Conservation (phyloP, 2,888 invertebrate species). For the Phyllotreta striolata region DNA sequence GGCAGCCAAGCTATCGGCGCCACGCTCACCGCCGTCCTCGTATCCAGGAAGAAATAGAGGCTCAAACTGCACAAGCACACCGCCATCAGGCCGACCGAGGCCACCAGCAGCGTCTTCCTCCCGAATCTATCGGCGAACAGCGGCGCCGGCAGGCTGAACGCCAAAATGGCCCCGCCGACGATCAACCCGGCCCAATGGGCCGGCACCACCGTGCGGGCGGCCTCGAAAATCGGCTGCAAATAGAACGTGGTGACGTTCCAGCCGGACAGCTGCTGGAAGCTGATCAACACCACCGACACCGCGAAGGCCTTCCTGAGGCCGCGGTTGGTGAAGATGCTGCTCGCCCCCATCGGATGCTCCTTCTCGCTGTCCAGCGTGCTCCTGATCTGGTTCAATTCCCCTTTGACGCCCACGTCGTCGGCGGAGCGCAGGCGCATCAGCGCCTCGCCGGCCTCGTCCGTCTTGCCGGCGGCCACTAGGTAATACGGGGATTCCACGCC, state of each 20-base stretch:
- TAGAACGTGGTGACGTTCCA: constrained; percentile 72
- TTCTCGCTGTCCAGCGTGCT: constrained; percentile 33
- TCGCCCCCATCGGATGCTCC: constrained; percentile 49
- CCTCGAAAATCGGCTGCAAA: constrained; percentile 72
- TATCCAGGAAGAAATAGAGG: constrained; percentile 60
- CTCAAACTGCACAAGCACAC: constrained; percentile 69
- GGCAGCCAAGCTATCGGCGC: constrained; percentile 70
- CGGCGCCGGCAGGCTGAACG: constrained; percentile 74
- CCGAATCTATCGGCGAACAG: constrained; percentile 79
- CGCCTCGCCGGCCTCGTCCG: constrained; percentile 69
- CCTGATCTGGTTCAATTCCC: constrained; percentile 60
- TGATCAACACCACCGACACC: not conserved
- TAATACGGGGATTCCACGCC: constrained; percentile 85
- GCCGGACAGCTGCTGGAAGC: constrained; percentile 57
- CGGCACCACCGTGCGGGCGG: constrained; percentile 69
- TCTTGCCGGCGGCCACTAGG: constrained; percentile 67
- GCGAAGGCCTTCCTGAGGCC: constrained; percentile 60
- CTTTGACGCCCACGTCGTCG: constrained; percentile 66
- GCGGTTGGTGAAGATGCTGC: too few species aligned
- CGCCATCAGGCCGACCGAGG: constrained; percentile 72
- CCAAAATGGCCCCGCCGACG: constrained; percentile 75
- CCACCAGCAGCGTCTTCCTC: constrained; percentile 72
- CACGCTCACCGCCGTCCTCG: constrained; percentile 32
- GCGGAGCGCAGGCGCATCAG: constrained; percentile 76
- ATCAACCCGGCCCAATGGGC: constrained; percentile 76